phyloP scores from a whole-genome alignment of 2,888 invertebrate species.

The Nephrotoma guestfalica region DNA sequence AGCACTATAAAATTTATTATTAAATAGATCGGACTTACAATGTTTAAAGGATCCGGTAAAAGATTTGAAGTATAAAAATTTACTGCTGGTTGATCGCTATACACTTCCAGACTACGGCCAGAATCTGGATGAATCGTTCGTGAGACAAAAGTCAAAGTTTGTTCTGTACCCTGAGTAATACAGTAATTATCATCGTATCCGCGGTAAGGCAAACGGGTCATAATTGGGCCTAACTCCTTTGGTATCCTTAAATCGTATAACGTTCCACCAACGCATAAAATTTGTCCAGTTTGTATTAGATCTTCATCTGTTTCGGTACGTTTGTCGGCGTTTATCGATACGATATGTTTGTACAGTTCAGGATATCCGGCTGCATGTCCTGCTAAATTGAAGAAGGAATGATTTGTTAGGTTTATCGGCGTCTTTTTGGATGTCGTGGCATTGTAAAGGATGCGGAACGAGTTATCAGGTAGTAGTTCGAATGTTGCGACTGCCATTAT shows the following conservation, averaged over 20 bases:
- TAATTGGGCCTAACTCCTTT: constrained; percentile 46
- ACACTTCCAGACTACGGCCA: constrained; percentile 65
- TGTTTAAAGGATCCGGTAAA: constrained; percentile 41
- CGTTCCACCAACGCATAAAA: constrained; percentile 45
- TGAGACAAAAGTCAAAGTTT: constrained; percentile 45
- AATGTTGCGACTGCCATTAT: constrained; percentile 56
- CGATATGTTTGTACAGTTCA: constrained; percentile 50
- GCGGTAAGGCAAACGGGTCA: constrained; percentile 48
- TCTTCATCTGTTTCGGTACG: constrained; percentile 57
- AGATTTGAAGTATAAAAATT: constrained; percentile 79
- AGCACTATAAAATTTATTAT: neutral
- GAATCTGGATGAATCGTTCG: constrained; percentile 48
- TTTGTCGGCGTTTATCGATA: constrained; percentile 60
- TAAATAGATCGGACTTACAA: neutral
- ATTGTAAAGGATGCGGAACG: constrained; percentile 57
- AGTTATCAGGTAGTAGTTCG: constrained; percentile 56
- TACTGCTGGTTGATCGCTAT: constrained; percentile 77
- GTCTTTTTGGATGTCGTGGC: constrained; percentile 67
- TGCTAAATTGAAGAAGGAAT: constrained; percentile 82
- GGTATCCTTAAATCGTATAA: constrained; percentile 58
- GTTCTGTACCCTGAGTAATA: constrained; percentile 42
- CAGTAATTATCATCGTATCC: constrained; percentile 81
- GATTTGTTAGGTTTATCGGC: constrained; percentile 73
- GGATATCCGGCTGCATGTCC: constrained; percentile 57
- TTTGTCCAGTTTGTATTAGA: constrained; percentile 52